A percentile compares a stretch with the other conserved stretches of the same genome.
These are phyloP conservation scores for Acanthornis magna DNA, from an alignment of 2,797 vertebrate genomes.

Conservation along the genomic window DNA sequence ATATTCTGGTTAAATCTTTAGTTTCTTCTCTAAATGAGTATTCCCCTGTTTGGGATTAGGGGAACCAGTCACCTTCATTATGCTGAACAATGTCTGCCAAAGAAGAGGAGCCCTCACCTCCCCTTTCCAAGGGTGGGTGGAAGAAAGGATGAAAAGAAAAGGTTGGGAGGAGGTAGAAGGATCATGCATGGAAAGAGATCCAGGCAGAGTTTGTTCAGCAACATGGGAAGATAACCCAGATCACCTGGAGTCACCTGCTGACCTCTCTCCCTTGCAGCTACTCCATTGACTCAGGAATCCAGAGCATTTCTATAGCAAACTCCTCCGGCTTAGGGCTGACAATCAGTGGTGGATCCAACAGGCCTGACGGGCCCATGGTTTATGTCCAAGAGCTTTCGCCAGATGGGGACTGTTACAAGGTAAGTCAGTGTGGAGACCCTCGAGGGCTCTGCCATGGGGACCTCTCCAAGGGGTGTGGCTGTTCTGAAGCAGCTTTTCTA, in stretches of 20 bases:
- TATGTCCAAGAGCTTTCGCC: slow-evolving; percentile 87
- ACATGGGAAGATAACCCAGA: neutral
- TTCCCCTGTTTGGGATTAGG: neutral
- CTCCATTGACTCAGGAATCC: slow-evolving; percentile 85
- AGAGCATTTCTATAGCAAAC: slow-evolving; percentile 83
- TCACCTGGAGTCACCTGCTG: neutral
- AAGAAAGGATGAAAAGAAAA: neutral
- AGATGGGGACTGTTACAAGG: slow-evolving; percentile 87
- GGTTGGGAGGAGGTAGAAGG: neutral
- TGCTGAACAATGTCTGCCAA: neutral
- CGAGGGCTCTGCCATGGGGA: neutral
- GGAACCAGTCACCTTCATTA: neutral
- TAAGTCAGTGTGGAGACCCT: slow-evolving; percentile 39
- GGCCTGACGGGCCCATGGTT: slow-evolving; percentile 85
- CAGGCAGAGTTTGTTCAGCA: neutral
- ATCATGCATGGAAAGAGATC: neutral
- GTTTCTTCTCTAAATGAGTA: neutral
- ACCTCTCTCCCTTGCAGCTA: slow-evolving; percentile 70
- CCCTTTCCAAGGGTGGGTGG: neutral
- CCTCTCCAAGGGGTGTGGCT: neutral
- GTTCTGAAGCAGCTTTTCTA: neutral
- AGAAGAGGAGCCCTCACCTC: neutral
- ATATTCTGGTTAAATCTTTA: neutral
- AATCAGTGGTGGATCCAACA: slow-evolving; percentile 86
- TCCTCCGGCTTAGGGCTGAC: slow-evolving; percentile 82